Percentiles rank a stretch among this genome's conserved stretches.
phyloP scores from a whole-genome alignment of 30 jellyfish, hydroid and myxozoan genomes.

The Cassiopea xamachana region DNA sequence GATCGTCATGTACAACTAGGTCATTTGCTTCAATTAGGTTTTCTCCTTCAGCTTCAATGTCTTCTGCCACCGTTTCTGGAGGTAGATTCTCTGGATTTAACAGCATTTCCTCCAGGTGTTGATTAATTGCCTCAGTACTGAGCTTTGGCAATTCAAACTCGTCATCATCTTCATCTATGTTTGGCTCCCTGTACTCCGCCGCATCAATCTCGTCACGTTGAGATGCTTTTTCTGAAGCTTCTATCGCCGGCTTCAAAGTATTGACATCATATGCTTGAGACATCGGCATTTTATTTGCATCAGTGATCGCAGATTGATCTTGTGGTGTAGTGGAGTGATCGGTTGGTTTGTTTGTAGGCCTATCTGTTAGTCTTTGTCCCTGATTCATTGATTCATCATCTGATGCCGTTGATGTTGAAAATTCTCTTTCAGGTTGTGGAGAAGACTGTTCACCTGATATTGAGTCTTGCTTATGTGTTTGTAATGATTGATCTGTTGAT shows the following conservation, averaged over 20 bases:
- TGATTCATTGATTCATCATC: not conserved
- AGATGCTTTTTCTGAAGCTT: not conserved
- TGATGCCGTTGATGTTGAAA: not conserved
- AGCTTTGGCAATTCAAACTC: conserved; percentile 1
- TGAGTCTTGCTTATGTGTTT: not conserved
- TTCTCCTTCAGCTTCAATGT: conserved; percentile 11
- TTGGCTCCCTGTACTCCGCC: conserved; percentile 8
- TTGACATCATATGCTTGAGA: not conserved
- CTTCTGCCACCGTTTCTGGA: conserved; percentile 65
- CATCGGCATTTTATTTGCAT: not conserved
- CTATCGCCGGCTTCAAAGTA: not conserved
- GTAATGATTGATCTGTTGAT: conserved; percentile 12
- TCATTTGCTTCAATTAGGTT: conserved; percentile 5
- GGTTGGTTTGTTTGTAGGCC: not conserved
- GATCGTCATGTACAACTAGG: conserved; percentile 59
- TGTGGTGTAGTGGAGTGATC: not conserved
- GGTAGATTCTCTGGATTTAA: conserved; percentile 59
- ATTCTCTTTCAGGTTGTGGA: not conserved
- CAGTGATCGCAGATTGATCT: not conserved
- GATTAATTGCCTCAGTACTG: conserved; percentile 6
- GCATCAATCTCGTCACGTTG: conserved; percentile 39
- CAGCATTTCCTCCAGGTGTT: conserved; percentile 33
- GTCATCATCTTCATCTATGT: conserved; percentile 17
- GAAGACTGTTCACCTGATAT: not conserved
- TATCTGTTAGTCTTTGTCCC: conserved; percentile 1